Evolutionary conservation across 2,113 vertebrate genomes (phyloP).

Genomic region (Gnathonemus echidnorhynchus): DNA sequence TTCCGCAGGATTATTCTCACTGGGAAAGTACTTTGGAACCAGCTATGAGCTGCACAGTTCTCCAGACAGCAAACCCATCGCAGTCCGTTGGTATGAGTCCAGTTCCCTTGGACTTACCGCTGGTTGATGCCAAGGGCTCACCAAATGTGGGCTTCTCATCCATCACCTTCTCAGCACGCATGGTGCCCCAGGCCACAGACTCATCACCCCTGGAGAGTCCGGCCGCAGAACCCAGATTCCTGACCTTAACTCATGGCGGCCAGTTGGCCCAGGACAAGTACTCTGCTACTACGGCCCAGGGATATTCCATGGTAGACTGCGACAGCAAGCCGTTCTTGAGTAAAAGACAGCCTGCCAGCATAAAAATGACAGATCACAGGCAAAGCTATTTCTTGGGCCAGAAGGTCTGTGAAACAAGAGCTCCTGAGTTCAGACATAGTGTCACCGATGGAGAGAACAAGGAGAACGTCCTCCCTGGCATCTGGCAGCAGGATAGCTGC

Average conservation of each 20-base stretch:
- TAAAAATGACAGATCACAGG: conserved; percentile 32
- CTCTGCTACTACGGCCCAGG: neutral
- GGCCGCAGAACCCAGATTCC: neutral
- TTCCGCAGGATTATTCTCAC: conserved; percentile 28
- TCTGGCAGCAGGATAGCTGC: neutral
- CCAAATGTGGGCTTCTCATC: conserved; percentile 58
- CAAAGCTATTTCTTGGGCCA: conserved; percentile 25
- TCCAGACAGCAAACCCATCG: conserved; percentile 31
- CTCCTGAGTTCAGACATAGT: conserved; percentile 21
- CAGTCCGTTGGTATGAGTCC: conserved; percentile 15
- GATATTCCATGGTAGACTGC: conserved; percentile 29
- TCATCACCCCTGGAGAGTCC: conserved; percentile 11
- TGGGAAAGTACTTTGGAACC: conserved; percentile 15
- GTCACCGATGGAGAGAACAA: conserved; percentile 22
- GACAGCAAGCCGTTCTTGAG: conserved; percentile 10
- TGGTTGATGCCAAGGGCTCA: neutral
- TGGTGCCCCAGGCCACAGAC: conserved; percentile 34
- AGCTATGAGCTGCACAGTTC: conserved; percentile 26
- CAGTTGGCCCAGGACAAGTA: neutral
- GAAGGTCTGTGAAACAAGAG: conserved; percentile 21
- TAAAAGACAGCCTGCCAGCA: conserved; percentile 16
- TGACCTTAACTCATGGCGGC: neutral
- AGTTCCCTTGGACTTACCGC: neutral
- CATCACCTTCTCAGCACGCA: conserved; percentile 61
- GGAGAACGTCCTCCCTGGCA: neutral